Evolutionary conservation across 2,888 invertebrate species (phyloP).

Genomic region (Blastobasis adustella): DNA sequence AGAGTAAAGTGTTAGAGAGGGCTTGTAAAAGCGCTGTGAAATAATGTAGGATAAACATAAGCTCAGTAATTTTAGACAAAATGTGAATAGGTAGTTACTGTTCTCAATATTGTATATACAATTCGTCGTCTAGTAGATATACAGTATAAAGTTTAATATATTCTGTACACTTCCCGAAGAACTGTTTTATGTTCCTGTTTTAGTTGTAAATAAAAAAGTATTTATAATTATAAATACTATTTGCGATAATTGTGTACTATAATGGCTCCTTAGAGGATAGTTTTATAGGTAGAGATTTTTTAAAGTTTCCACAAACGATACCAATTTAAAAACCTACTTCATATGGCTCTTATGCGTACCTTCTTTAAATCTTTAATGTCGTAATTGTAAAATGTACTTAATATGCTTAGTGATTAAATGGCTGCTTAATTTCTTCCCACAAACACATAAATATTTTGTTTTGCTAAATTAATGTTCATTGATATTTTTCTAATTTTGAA

Average conservation of each 20-base stretch:
- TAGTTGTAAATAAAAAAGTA: slow-evolving; percentile 68
- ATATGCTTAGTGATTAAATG: slow-evolving; percentile 45
- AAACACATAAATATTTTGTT: slow-evolving; percentile 17
- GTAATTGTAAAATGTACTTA: slow-evolving; percentile 71
- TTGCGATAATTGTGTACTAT: slow-evolving; percentile 12
- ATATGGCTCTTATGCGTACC: slow-evolving; percentile 55
- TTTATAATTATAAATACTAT: slow-evolving; percentile 41
- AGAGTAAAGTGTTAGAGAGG: slow-evolving; percentile 32
- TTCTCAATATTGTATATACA: slow-evolving; percentile 61
- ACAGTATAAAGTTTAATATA: slow-evolving; percentile 67
- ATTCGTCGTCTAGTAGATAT: slow-evolving; percentile 48
- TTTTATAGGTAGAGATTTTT: slow-evolving; percentile 36
- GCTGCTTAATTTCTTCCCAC: slow-evolving; percentile 27
- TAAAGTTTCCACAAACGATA: slow-evolving; percentile 51
- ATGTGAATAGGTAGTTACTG: slow-evolving; percentile 57
- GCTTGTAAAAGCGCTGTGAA: slow-evolving; percentile 62
- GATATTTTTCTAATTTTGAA: slow-evolving; percentile 14
- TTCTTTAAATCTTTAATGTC: slow-evolving; percentile 52
- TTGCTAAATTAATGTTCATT: slow-evolving; percentile 23
- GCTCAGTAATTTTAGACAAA: slow-evolving; percentile 52
- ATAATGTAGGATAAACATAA: slow-evolving; percentile 37
- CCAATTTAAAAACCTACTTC: slow-evolving; percentile 39
- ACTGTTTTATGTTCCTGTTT: slow-evolving; percentile 72
- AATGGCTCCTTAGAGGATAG: slow-evolving; percentile 5
- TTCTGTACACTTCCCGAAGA: slow-evolving; percentile 57